Base-by-base conservation (phyloP, 1,140 invertebrate genomes). In the Polypedilum pembai region DNA sequence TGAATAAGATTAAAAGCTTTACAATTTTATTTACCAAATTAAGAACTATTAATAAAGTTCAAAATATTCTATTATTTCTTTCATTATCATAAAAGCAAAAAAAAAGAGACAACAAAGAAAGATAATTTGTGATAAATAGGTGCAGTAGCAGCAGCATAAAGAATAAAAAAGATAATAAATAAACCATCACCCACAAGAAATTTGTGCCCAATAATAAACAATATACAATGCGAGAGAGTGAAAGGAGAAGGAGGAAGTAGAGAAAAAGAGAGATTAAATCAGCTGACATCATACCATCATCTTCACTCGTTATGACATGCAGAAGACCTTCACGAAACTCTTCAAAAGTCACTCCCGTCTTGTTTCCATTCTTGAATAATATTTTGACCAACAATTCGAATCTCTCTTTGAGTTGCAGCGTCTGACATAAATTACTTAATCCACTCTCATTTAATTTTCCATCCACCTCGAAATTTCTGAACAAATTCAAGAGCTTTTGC, bases 401-500 rank as follows among this genome's bases (percentile, higher is more conserved):
- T 75, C 89, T 87, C 63, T 92, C 91, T 56, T 91, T 88, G 3
- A 95, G 84, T 81, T 94, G 91, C 74, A 94, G 85, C 75, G 92
- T 88, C 74, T 89, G 85, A 80, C 93, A 94, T 1, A 95, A 84
- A 41, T 86, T 83, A 15, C 85, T 79, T 45, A 94, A 84, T 56
- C 91, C 89, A 40, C 85, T 82, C 77, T 85, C 85, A 79, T 89
- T 87, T 41, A 94, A 80, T 76, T 87, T 85, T 76, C 89, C 90
- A 77, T 86, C 84, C 75, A 87, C 85, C 80, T 94, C 88, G 84
- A 92, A 93, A 78, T 90, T 92, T 80, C 92, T 87, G 82, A 94
- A 95, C 77, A 94, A 90, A 78, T 88, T 88, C 77, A 89, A 88
- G 75, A 95, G 85, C 83, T 93, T 91, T 79, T 89, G 87, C 80